Evolutionary conservation across 2,113 vertebrate genomes (phyloP).

Genomic region (Ancistrus triradiatus): DNA sequence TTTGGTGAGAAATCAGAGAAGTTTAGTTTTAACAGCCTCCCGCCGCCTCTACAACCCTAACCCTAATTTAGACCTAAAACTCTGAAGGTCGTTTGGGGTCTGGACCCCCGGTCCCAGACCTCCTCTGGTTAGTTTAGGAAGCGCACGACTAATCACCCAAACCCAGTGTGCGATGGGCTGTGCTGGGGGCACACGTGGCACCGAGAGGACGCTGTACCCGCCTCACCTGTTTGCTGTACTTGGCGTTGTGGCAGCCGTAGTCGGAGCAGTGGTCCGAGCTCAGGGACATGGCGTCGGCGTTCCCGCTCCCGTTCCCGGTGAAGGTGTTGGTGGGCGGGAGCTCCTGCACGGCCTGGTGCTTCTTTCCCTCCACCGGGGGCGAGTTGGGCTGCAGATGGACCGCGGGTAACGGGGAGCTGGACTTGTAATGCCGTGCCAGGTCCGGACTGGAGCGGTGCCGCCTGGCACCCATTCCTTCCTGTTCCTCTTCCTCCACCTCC

Average conservation of each 20-base stretch:
- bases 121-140: no score
- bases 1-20: no score
- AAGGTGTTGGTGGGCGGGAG: constrained; percentile 97
- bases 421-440: constrained; percentile 94
- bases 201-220: no score
- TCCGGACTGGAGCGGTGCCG: constrained; percentile 89
- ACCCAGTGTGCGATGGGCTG: no score
- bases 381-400: constrained; percentile 94
- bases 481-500: constrained; percentile 67
- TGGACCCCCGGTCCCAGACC: no score
- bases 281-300: constrained; percentile 90
- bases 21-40: no score
- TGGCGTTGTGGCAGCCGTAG: constrained; percentile 92
- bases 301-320: constrained; percentile 82
- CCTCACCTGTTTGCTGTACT: constrained; percentile 98
- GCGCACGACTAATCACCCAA: no score
- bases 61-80: no score
- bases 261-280: constrained; percentile 96
- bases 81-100: no score
- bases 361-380: constrained; percentile 87
- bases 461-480: constrained; percentile 82
- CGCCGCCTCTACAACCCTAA: no score
- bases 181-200: no score
- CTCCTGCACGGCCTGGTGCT: constrained; percentile 96
- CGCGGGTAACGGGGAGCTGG: constrained; percentile 89